Conservation (phyloP, 2,797 vertebrate species). For the Sorex maritimensis region DNA sequence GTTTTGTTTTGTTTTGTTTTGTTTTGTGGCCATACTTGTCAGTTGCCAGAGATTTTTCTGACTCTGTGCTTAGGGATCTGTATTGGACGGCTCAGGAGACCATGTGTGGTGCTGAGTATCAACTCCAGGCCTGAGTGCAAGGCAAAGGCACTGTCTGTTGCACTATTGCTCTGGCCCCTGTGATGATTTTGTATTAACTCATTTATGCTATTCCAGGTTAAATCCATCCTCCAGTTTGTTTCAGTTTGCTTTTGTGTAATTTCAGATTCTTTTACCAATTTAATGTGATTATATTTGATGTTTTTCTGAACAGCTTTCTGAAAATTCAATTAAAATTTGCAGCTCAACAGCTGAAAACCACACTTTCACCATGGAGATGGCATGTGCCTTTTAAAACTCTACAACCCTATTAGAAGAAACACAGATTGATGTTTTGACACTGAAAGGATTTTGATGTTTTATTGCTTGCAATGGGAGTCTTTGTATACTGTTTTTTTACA, state of each 20-base stretch:
- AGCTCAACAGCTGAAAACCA: conserved; percentile 35
- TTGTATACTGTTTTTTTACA: conserved; percentile 24
- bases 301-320: conserved; percentile 62
- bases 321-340: conserved; percentile 52
- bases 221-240: conserved; percentile 6
- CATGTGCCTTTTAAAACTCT: conserved; percentile 30
- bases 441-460: conserved; percentile 62
- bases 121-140: too few relatives aligned
- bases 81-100: too few relatives aligned
- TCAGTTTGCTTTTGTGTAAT: conserved; percentile 43
- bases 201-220: neutral
- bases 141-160: too few relatives aligned
- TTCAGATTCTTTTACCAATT: conserved; percentile 41
- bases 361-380: neutral
- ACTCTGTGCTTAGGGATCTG: too few relatives aligned
- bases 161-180: too few relatives aligned
- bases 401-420: conserved; percentile 43
- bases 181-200: neutral
- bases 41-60: too few relatives aligned
- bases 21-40: too few relatives aligned
- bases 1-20: conserved; percentile 54
- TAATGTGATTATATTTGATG: conserved; percentile 52
- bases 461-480: conserved; percentile 57
- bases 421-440: conserved; percentile 43
- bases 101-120: too few relatives aligned